phyloP scores from a whole-genome alignment of 1,140 invertebrate species.

The Meloidogyne chitwoodi region DNA sequence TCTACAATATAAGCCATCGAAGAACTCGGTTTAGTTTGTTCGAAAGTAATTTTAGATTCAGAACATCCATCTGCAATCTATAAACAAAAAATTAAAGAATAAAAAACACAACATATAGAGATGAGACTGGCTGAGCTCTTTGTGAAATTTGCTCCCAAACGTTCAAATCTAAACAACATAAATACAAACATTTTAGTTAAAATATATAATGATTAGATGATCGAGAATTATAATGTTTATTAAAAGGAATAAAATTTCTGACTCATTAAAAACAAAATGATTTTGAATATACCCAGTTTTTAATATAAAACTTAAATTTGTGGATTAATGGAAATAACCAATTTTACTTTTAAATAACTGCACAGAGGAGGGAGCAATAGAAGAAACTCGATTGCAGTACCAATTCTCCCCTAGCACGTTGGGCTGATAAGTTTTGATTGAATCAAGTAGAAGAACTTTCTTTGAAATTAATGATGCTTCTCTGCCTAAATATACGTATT shows the following conservation, averaged over 20 bases:
- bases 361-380: conserved; percentile 38
- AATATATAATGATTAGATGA: too few relatives aligned
- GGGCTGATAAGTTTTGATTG: conserved; percentile 4
- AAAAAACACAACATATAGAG: conserved; percentile 30
- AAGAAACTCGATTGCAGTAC: conserved; percentile 47
- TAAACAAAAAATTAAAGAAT: conserved; percentile 16
- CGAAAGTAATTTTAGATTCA: conserved; percentile 35
- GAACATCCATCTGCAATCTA: conserved; percentile 42
- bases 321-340: neutral
- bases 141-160: conserved; percentile 38
- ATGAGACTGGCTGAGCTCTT: conserved; percentile 36
- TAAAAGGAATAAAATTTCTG: conserved; percentile 1
- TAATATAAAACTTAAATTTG: too few relatives aligned
- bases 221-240: neutral
- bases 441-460: conserved; percentile 37
- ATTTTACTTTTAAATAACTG: conserved; percentile 39
- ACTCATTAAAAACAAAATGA: too few relatives aligned
- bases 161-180: conserved; percentile 32
- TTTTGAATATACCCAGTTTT: too few relatives aligned
- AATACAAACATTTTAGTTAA: conserved; percentile 8
- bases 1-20: conserved; percentile 41
- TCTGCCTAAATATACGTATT: conserved; percentile 22
- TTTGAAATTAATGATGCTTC: conserved; percentile 25
- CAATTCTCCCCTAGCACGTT: neutral
- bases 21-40: conserved; percentile 14